Conservation (phyloP, 2,888 invertebrate genomes). For the Beris morrisii region DNA sequence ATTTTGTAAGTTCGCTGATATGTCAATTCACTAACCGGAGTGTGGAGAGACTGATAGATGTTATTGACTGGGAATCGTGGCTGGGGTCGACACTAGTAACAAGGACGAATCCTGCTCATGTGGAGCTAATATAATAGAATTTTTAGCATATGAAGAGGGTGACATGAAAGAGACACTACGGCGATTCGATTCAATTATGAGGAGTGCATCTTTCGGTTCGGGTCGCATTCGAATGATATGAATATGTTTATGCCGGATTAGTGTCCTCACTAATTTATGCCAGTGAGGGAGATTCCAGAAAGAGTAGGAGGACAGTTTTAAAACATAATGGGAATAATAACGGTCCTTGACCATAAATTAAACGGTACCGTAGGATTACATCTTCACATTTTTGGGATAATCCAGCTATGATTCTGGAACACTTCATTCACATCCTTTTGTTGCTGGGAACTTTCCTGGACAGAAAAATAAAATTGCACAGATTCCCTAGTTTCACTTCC, state of each 20-base stretch:
- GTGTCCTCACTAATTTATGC: constrained; percentile 21
- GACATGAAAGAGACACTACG: constrained; percentile 23
- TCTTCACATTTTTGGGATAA: background rate
- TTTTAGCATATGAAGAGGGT: constrained; percentile 31
- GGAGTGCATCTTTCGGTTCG: constrained; percentile 27
- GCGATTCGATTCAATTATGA: constrained; percentile 38
- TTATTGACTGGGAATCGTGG: constrained; percentile 10
- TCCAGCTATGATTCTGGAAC: too few species aligned
- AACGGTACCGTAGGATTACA: background rate
- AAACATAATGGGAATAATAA: background rate
- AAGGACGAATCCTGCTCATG: constrained; percentile 8
- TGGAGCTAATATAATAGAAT: constrained; percentile 30
- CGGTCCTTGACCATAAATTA: background rate
- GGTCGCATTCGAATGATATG: constrained; percentile 19
- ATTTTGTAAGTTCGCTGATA: constrained; percentile 34
- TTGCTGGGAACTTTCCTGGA: too few species aligned
- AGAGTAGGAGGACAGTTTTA: too few species aligned
- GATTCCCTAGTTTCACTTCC: background rate
- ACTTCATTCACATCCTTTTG: too few species aligned
- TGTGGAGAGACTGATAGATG: constrained; percentile 16
- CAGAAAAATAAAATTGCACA: too few species aligned
- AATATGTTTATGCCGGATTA: constrained; percentile 36
- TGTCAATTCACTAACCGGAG: constrained; percentile 34
- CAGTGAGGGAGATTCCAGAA: background rate
- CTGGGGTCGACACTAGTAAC: constrained; percentile 6